phyloP scores from a whole-genome alignment of 1,140 invertebrate species.

The Dermatophagoides farinae region DNA sequence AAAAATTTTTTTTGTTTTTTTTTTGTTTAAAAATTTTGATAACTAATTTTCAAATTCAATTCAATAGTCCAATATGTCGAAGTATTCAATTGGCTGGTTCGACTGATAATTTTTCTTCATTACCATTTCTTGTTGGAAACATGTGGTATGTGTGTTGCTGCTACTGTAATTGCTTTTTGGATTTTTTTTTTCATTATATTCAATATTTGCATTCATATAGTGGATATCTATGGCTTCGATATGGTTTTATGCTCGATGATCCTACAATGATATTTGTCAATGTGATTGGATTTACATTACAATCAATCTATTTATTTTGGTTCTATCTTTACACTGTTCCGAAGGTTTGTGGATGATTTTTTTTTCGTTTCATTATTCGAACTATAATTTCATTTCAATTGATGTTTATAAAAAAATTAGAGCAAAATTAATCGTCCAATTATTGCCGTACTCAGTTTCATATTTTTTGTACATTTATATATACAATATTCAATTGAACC shows the following conservation, averaged over 20 bases:
- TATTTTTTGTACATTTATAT: conserved; percentile 11
- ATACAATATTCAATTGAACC: not conserved
- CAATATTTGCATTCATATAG: conserved; percentile 25
- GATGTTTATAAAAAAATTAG: conserved; percentile 15
- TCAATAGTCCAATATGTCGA: conserved; percentile 4
- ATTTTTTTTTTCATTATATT: not conserved
- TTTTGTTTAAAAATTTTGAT: not conserved
- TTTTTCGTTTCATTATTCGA: conserved; percentile 18
- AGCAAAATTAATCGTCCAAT: conserved; percentile 18
- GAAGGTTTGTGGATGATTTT: conserved; percentile 27
- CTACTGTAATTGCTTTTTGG: not conserved
- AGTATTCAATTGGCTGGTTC: not conserved
- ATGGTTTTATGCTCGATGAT: conserved; percentile 43
- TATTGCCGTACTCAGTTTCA: conserved; percentile 15
- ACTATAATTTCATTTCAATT: conserved; percentile 10
- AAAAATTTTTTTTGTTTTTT: too few relatives aligned
- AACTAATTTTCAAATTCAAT: not conserved
- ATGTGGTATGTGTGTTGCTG: conserved; percentile 2
- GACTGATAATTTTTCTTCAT: conserved; percentile 1
- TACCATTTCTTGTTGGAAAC: conserved; percentile 8
- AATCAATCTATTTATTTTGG: conserved; percentile 38
- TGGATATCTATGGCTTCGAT: conserved; percentile 42
- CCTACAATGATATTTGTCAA: conserved; percentile 43
- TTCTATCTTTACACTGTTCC: conserved; percentile 40
- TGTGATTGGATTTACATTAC: conserved; percentile 39